A percentile compares a stretch with the other conserved stretches of the same genome.
phyloP scores from a whole-genome alignment of 2,888 invertebrate species.

The Erpobdella octoculata region DNA sequence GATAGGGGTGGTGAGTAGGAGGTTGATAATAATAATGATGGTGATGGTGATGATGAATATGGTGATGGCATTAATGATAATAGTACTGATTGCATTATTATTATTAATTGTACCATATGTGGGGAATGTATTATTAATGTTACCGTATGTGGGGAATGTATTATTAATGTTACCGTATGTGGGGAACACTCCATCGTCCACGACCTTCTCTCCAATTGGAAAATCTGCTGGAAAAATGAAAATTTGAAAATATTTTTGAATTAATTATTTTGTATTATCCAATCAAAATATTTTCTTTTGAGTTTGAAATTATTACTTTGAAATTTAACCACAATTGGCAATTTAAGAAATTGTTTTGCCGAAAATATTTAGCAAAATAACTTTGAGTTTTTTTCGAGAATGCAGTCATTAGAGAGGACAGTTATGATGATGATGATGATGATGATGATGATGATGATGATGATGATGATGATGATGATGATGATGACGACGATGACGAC shows the following conservation, averaged over 20 bases:
- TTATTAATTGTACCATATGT: not conserved
- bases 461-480: not conserved
- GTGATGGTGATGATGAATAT: no score
- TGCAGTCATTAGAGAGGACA: not conserved
- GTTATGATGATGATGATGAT: not conserved
- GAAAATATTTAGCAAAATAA: no score
- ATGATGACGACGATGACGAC: slow-evolving; percentile 10
- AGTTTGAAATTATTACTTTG: no score
- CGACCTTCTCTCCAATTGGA: slow-evolving; percentile 29
- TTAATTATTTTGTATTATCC: no score
- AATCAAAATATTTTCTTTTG: no score
- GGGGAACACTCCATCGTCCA: slow-evolving; percentile 25
- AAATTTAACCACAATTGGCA: no score
- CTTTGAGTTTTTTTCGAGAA: not conserved
- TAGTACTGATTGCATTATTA: no score
- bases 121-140: not conserved
- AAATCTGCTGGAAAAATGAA: slow-evolving; percentile 4
- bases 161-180: slow-evolving; percentile 23
- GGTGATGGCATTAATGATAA: no score
- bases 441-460: slow-evolving; percentile 2
- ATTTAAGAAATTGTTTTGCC: no score
- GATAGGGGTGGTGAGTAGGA: no score
- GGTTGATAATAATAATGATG: no score
- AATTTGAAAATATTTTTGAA: not conserved
- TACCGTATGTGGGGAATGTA: not conserved